Evolutionary conservation across 1,140 invertebrate genomes (phyloP).

Genomic region (Aplysia californica): DNA sequence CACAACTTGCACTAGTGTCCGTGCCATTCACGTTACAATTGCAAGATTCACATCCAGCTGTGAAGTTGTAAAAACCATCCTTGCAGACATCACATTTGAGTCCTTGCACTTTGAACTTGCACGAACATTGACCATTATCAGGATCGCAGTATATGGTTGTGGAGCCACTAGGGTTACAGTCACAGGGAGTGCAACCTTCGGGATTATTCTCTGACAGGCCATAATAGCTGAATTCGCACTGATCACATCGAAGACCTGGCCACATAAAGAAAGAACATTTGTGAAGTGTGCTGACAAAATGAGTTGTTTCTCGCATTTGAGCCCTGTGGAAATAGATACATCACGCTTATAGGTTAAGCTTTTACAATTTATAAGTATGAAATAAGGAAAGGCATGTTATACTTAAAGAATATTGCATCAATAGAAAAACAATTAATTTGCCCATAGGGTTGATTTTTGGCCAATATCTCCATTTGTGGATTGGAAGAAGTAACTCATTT

Average conservation of each 20-base stretch:
- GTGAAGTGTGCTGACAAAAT: too few species aligned
- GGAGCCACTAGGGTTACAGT: constrained; percentile 63
- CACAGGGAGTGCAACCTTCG: constrained; percentile 60
- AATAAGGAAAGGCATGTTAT: too few species aligned
- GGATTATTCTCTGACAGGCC: constrained; percentile 65
- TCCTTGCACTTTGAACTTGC: constrained; percentile 65
- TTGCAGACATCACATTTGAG: constrained; percentile 88
- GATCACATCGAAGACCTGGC: constrained; percentile 75
- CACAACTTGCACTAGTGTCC: constrained; percentile 69
- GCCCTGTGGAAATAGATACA: too few species aligned
- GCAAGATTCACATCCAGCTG: constrained; percentile 83
- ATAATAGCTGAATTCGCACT: constrained; percentile 88
- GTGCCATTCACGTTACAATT: constrained; percentile 81
- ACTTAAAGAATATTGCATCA: too few species aligned
- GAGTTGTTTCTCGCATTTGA: too few species aligned
- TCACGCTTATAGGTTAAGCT: too few species aligned
- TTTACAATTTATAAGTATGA: too few species aligned
- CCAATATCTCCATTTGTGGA: too few species aligned
- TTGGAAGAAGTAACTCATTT: too few species aligned
- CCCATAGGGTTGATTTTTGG: too few species aligned
- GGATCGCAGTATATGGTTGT: constrained; percentile 60
- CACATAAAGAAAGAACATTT: neutral
- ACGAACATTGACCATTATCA: constrained; percentile 59
- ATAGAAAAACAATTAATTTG: neutral
- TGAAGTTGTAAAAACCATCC: constrained; percentile 65